These are phyloP conservation scores for Amblyjoppa fuscipennis DNA, from an alignment of 2,888 invertebrate genomes.

Conservation along the genomic window DNA sequence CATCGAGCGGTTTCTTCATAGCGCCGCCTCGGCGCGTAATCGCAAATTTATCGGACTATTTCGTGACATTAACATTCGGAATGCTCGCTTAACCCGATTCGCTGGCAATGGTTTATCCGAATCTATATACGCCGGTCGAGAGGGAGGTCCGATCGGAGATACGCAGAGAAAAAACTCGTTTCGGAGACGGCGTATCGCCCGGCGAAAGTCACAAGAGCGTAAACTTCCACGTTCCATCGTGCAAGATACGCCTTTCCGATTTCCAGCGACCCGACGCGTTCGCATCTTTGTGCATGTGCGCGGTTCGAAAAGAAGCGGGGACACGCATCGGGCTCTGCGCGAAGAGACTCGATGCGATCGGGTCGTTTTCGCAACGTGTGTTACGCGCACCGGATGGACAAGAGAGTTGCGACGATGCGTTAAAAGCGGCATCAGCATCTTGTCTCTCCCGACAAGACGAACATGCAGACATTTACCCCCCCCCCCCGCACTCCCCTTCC, in stretches of 20 bases:
- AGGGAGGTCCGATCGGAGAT: constrained; percentile 35
- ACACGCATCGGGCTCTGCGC: constrained; percentile 27
- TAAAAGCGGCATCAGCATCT: constrained; percentile 41
- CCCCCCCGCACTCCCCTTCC: neutral
- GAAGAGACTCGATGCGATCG: constrained; percentile 47
- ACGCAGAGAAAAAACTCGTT: constrained; percentile 42
- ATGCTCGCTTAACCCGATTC: neutral
- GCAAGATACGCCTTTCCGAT: neutral
- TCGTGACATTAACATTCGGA: neutral
- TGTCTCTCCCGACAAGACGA: constrained; percentile 23
- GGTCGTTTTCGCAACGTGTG: constrained; percentile 19
- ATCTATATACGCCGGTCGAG: constrained; percentile 24
- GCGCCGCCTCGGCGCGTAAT: neutral
- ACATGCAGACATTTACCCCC: constrained; percentile 35
- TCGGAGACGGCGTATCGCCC: neutral
- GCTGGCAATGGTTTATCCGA: constrained; percentile 38
- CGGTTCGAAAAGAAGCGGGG: constrained; percentile 16
- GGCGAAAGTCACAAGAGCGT: neutral
- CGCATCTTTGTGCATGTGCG: constrained; percentile 10
- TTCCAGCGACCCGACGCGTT: constrained; percentile 1
- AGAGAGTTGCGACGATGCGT: neutral
- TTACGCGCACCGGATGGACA: constrained; percentile 35
- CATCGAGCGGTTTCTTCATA: constrained; percentile 8
- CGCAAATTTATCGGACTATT: neutral
- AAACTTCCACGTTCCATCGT: neutral